Evolutionary conservation across 2,113 vertebrate genomes (phyloP).

Genomic region (Lepus europaeus): DNA sequence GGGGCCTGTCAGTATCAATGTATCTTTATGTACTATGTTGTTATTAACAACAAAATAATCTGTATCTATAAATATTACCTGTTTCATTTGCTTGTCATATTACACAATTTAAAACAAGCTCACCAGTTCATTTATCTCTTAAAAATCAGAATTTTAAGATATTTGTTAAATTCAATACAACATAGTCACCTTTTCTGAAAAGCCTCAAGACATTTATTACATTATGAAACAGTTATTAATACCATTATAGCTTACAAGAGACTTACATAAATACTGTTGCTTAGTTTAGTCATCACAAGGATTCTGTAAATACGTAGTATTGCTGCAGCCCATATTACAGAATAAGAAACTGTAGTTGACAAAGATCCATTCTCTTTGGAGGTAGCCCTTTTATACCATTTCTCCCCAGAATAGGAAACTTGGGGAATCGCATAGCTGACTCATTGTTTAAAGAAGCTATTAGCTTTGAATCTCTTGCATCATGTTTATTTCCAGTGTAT

Average conservation of each 20-base stretch:
- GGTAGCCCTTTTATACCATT: not conserved
- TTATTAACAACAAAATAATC: not conserved
- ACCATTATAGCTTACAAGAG: not conserved
- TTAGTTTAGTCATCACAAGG: not conserved
- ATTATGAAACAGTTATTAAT: not conserved
- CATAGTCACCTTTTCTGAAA: not conserved
- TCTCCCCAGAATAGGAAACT: not conserved
- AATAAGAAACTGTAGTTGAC: not conserved
- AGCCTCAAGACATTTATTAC: not conserved
- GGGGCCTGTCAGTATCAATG: not conserved
- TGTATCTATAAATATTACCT: not conserved
- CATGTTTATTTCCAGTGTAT: not conserved
- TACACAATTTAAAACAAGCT: not conserved
- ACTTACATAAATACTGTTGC: not conserved
- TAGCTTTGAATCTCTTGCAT: not conserved
- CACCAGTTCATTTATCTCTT: not conserved
- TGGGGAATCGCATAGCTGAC: not conserved
- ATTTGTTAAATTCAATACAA: not conserved
- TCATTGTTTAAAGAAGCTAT: not conserved
- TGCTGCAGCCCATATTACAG: not conserved
- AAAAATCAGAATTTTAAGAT: not conserved
- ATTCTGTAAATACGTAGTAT: not conserved
- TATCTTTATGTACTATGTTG: not conserved
- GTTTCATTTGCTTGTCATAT: not conserved
- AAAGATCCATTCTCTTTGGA: not conserved